Base-by-base conservation (phyloP, 2,113 vertebrate genomes). In the Alethe castanea region DNA sequence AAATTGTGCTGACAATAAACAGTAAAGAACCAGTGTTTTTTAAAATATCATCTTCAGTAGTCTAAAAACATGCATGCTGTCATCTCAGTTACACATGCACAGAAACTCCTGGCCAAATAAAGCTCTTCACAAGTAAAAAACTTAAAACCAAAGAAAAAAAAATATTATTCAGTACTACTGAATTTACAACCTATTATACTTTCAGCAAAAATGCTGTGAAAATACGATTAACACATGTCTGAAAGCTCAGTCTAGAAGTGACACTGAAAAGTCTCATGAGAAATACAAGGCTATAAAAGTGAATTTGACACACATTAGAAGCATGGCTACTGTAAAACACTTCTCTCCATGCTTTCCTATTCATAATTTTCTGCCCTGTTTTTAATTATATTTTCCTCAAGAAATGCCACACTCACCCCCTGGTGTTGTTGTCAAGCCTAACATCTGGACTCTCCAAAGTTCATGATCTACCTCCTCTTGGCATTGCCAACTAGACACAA, bases 81-180 rank as follows among this genome's bases (percentile, higher is more conserved):
- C 16, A 50, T 28, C 25, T 79, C 48, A n/a, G 11, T 18, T 70
- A 48, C 2, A 53, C 8, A 52, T 15, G 28, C 7, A 76, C 12
- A 24, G 13, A 56, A 48, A 19, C 22, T 73, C 42, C 24, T 29
- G 15, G 29, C 15, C 17, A 60, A 79, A 80, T 44, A 48, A 62
- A 1, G 0, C 6, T 17, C 28, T 59, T 20, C 28, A 38, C 23
- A 60, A 42, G 1, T 10, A 35, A 62, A 70, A 66, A 53, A 52
- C 0, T 1, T 28, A 31, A 71, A 67, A 4, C 5, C 19, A 73
- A 56, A 66, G 7, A 38, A 71, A 78, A 71, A 42, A 67, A 81
- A 67, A 3, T 45, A 19, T 53, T 67, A 44, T 53, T 79, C 48
- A 84, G 8, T 1, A 2, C 12, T 40, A 14, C 12, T 61, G 14